Evolutionary conservation across 2,888 invertebrate species (phyloP).

Genomic region (Andrena praecox): DNA sequence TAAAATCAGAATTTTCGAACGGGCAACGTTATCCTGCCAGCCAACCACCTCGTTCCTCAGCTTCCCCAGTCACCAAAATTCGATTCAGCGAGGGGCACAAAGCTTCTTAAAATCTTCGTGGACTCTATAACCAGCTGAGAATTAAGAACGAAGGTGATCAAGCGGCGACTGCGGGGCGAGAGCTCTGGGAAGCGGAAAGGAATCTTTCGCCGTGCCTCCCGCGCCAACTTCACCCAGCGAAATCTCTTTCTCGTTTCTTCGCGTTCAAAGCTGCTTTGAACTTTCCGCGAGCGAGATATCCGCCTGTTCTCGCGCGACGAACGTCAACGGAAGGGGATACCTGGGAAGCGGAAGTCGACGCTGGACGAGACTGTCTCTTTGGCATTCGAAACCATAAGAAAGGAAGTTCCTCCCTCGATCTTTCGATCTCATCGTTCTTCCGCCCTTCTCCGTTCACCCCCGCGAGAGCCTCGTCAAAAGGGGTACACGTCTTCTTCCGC

Average conservation of each 20-base stretch:
- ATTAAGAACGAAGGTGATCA: constrained; percentile 4
- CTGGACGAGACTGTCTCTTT: constrained; percentile 40
- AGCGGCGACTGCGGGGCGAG: constrained; percentile 6
- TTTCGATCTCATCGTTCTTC: constrained; percentile 50
- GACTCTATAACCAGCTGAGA: neutral
- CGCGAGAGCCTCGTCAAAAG: constrained; percentile 44
- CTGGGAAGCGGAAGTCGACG: constrained; percentile 24
- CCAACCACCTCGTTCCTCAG: no score
- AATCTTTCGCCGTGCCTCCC: constrained; percentile 3
- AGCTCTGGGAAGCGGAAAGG: constrained; percentile 27
- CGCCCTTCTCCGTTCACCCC: neutral
- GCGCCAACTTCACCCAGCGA: neutral
- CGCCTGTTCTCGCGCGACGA: constrained; percentile 12
- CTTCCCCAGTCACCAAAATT: no score
- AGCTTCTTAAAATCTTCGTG: neutral
- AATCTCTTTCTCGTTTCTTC: neutral
- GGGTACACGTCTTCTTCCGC: constrained; percentile 52
- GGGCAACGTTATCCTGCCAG: no score
- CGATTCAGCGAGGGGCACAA: neutral
- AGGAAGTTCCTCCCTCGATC: constrained; percentile 57
- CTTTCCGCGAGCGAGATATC: constrained; percentile 24
- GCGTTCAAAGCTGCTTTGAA: constrained; percentile 44
- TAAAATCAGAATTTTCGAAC: no score
- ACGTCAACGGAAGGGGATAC: constrained; percentile 29
- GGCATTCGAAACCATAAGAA: constrained; percentile 60